Evolutionary conservation across 2,113 vertebrate species (phyloP).

Genomic region (Salvator merianae): DNA sequence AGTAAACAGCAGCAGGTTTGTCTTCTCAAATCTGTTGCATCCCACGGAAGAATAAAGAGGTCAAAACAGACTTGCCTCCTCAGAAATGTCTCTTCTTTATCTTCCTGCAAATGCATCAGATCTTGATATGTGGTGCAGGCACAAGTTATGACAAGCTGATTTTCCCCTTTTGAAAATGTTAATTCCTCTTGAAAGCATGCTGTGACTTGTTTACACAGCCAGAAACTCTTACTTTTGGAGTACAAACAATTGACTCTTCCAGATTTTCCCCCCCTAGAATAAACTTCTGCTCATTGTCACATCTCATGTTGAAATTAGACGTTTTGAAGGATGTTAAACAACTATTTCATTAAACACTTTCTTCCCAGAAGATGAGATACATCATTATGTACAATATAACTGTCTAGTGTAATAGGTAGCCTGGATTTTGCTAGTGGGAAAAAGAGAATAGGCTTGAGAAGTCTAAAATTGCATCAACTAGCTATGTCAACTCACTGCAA

Average conservation of each 20-base stretch:
- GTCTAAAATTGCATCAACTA: too few species aligned
- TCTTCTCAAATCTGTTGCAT: rapidly evolving
- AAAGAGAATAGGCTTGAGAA: too few species aligned
- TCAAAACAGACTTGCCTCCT: neutral
- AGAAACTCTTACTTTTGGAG: conserved; percentile 14
- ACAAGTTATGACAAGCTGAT: conserved; percentile 10
- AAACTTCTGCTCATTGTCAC: neutral
- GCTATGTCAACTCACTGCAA: too few species aligned
- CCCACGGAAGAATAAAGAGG: neutral
- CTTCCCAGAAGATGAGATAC: neutral
- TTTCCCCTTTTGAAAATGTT: neutral
- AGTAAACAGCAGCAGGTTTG: neutral
- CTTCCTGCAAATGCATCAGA: neutral
- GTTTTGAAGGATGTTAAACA: conserved; percentile 5
- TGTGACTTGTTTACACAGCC: neutral
- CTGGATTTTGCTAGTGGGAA: neutral
- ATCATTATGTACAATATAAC: neutral
- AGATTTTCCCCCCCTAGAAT: conserved; percentile 13
- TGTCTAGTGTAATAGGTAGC: neutral
- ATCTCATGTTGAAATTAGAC: neutral
- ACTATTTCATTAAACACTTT: neutral
- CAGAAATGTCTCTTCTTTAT: conserved; percentile 12
- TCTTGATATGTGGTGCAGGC: neutral
- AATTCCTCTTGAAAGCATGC: neutral
- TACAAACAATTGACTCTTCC: neutral